These are phyloP conservation scores for Pteruthius melanotis DNA, from an alignment of 2,113 vertebrate species.

Conservation along the genomic window DNA sequence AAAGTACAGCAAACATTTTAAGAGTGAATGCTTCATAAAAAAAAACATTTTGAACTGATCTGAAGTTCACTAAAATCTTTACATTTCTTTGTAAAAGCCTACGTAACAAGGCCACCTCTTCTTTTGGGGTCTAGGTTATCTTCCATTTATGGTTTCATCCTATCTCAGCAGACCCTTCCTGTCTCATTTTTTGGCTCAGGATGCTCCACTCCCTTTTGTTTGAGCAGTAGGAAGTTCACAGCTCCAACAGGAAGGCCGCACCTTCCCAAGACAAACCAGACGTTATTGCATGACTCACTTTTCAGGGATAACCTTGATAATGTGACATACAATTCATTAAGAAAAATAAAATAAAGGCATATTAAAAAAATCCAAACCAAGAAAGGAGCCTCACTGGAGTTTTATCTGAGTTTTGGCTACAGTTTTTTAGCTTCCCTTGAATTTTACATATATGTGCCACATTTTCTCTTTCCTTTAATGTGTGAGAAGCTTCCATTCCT, in stretches of 20 bases:
- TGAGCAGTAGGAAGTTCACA: constrained; percentile 22
- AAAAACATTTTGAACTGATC: not conserved
- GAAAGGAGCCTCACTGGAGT: not conserved
- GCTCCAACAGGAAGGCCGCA: constrained; percentile 38
- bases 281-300: constrained; percentile 31
- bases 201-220: constrained; percentile 48
- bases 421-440: not conserved
- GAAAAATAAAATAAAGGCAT: not conserved
- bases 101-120: not conserved
- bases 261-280: constrained; percentile 28
- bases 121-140: not conserved
- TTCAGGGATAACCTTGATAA: constrained; percentile 14
- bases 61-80: not conserved
- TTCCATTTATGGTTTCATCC: not conserved
- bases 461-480: not conserved
- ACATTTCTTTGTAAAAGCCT: not conserved
- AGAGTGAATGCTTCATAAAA: not conserved
- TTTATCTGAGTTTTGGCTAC: not conserved
- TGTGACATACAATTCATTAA: not conserved
- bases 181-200: not conserved
- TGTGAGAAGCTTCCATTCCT: not conserved
- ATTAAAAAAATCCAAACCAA: not conserved
- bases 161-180: constrained; percentile 14
- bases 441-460: not conserved
- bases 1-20: not conserved